Conservation (phyloP, 2,113 vertebrate genomes). For the Pachyramphus minor region DNA sequence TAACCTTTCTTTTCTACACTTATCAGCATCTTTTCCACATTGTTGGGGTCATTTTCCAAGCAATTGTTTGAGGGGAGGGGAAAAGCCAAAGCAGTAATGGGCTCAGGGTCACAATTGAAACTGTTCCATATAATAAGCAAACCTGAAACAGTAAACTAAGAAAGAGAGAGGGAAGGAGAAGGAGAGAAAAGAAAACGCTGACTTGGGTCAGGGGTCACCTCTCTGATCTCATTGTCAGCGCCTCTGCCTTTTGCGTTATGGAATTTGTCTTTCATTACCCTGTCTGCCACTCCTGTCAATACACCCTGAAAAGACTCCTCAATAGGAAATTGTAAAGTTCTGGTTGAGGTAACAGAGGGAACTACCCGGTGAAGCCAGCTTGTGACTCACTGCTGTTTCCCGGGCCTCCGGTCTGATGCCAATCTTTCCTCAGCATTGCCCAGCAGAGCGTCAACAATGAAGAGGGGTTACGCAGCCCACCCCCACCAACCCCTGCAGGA, state of each 20-base stretch:
- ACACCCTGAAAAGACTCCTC: slow-evolving; percentile 48
- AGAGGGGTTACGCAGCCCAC: not conserved
- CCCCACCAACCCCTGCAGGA: not conserved
- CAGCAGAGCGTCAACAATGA: not conserved
- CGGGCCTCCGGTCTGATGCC: not conserved
- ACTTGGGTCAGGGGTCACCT: slow-evolving; percentile 79
- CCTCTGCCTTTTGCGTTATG: slow-evolving; percentile 71
- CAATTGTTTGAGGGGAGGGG: slow-evolving; percentile 67
- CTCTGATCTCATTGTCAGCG: slow-evolving; percentile 82
- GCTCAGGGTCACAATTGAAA: slow-evolving; percentile 71
- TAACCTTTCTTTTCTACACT: slow-evolving; percentile 75
- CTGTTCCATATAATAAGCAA: slow-evolving; percentile 29
- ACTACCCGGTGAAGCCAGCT: not conserved
- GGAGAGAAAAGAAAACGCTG: slow-evolving; percentile 72
- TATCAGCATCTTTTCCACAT: slow-evolving; percentile 81
- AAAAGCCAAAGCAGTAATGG: slow-evolving; percentile 72
- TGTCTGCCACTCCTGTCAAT: slow-evolving; percentile 73
- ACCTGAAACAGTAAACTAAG: slow-evolving; percentile 1
- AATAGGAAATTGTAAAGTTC: slow-evolving; percentile 62
- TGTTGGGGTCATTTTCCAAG: slow-evolving; percentile 73
- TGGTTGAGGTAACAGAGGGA: slow-evolving; percentile 53
- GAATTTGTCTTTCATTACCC: slow-evolving; percentile 80
- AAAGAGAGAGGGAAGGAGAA: slow-evolving; percentile 69
- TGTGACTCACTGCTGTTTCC: not conserved
- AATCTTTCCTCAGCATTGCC: not conserved